Base-by-base conservation (phyloP, 2,888 invertebrate genomes). In the Morpho achilles region DNA sequence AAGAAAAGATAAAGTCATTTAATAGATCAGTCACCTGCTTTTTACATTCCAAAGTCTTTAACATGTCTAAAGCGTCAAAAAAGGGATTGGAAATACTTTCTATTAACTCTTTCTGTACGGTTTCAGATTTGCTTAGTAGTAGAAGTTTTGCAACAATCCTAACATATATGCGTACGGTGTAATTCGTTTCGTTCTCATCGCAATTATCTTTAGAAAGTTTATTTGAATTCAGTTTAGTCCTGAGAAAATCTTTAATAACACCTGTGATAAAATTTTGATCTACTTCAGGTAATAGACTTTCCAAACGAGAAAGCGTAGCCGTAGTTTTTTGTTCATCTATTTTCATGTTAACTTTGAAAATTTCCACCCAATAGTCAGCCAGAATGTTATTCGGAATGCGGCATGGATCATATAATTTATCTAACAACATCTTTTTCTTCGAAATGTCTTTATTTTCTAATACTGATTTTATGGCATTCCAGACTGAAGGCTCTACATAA, bases 71-170 rank as follows among this genome's bases (percentile, higher is more conserved):
- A n/a, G 58, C 63, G n/a, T 76, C 66, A 4, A 80, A 68, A 52
- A 80, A 74, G 4, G 67, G 71, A 8, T 67, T 58, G 9, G 75
- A 76, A 16, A 80, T 54, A 0, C 57, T 69, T 42, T 71, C 58
- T 8, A 75, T 66, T 56, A 73, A 73, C 2, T 53, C 62, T 7
- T 67, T 66, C 56, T 74, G 74, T 22, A 67, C 65, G 2, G 70
- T 64, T 58, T 74, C 68, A 48, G 63, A 69, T 64, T 70, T 70
- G 50, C 75, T 70, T 2, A 80, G 50, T 50, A 81, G 64, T 8
- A 85, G 67, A 58, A 72, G 79, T 63, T 78, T 81, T 0, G 74
- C 73, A 41, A 79, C 65, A 47, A 84, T 66, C 43, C 75, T 69
- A 7, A 77, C 61, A 58, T 70, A 72, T n/a, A n/a, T n/a, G 40